These are phyloP conservation scores for Stratiomys singularior DNA, from an alignment of 2,888 invertebrate species.

Conservation along the genomic window DNA sequence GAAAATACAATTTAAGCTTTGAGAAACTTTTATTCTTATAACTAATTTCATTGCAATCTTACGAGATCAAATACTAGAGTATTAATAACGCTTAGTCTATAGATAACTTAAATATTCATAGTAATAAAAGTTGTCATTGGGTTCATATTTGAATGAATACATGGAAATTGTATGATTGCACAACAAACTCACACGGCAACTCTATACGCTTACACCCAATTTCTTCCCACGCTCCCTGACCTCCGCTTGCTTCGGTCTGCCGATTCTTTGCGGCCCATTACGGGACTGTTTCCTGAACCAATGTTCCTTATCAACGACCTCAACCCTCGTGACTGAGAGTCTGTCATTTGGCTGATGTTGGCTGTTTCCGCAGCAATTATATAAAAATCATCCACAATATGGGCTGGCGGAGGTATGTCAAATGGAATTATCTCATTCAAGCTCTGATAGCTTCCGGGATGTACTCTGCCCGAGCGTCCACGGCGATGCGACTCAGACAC, in stretches of 20 bases:
- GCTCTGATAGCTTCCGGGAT: conserved; percentile 66
- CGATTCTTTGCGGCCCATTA: conserved; percentile 75
- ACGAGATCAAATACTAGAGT: too few relatives aligned
- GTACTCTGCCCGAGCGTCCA: conserved; percentile 49
- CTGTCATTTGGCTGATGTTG: conserved; percentile 61
- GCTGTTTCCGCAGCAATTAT: conserved; percentile 83
- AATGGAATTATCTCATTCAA: conserved; percentile 72
- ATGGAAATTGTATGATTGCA: too few relatives aligned
- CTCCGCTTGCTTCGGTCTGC: conserved; percentile 59
- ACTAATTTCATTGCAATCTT: too few relatives aligned
- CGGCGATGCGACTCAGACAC: conserved; percentile 51
- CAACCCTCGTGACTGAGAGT: conserved; percentile 78
- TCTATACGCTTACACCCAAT: conserved; percentile 59
- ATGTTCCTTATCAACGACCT: conserved; percentile 84
- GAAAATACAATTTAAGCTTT: too few relatives aligned
- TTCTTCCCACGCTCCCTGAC: conserved; percentile 64
- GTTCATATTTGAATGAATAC: too few relatives aligned
- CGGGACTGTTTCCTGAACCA: conserved; percentile 81
- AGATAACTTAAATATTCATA: too few relatives aligned
- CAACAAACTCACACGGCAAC: too few relatives aligned
- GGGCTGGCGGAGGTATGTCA: conserved; percentile 77
- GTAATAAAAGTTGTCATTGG: too few relatives aligned
- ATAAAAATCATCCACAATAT: conserved; percentile 91
- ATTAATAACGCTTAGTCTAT: too few relatives aligned
- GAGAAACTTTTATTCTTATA: too few relatives aligned